Base-by-base conservation (phyloP, 1,140 invertebrate species). In the Eufriesea mexicana region DNA sequence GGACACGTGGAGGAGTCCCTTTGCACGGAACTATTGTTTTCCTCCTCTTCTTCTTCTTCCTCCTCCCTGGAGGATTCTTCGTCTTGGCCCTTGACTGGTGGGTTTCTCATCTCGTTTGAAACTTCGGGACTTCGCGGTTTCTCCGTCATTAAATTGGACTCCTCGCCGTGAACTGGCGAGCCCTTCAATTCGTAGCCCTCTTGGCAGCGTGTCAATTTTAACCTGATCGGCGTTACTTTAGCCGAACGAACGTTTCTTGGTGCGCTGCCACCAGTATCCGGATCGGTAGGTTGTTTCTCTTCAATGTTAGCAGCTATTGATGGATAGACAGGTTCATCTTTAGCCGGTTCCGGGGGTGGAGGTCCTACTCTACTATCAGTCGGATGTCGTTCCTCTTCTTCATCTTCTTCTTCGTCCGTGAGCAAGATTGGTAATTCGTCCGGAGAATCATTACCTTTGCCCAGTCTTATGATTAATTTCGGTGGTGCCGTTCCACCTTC, bases 151-250 rank as follows among this genome's bases (percentile, higher is more conserved):
- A 76, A 79, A 54, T 45, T 59, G 77, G 81, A 62, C 76, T 87
- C 68, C 77, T 87, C 82, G 49, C 85, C 67, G 25, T 77, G 66
- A 20, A 87, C 89, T 80, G 87, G 87, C 70, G 91, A 93, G 75
- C 92, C 92, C 86, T 94, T 95, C 47, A 95, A 93, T 82, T 95
- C 94, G 78, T 95, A 96, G 57, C 97, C 97, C 85, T 97, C 96
- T 35, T 97, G 96, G 86, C 96, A 97, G 57, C 97, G 95, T 1
- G 97, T 95, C 76, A 98, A 92, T 95, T 98, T 98, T 94, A 98
- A 96, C 74, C 97, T 95, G 79, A 98, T 97, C 2, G 97, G 97
- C 51, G 96, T 96, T 62, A 96, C 95, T 94, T 97, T 97, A 20
- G 95, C 95, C 80, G 96, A 95, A 83, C 96, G 95, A 81, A 96